Evolutionary conservation across 2,113 vertebrate species (phyloP).

Genomic region (Passer montanus): DNA sequence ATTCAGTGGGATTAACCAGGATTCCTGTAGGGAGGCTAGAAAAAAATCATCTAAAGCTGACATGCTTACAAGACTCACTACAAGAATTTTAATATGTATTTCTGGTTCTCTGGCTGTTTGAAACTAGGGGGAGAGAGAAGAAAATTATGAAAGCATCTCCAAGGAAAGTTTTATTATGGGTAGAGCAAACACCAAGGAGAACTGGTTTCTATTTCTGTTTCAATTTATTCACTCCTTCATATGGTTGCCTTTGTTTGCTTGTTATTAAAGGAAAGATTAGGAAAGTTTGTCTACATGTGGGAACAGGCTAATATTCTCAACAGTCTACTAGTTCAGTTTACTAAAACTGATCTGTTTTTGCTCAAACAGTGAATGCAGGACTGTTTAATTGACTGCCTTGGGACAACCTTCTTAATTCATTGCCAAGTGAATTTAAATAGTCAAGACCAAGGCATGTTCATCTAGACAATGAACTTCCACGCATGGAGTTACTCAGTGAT

Average conservation of each 20-base stretch:
- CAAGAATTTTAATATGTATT: conserved; percentile 42
- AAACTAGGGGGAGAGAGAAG: background rate
- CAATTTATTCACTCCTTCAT: background rate
- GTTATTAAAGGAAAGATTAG: background rate
- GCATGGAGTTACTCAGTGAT: background rate
- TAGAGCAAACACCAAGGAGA: background rate
- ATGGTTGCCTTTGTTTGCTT: background rate
- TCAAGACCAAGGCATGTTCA: background rate
- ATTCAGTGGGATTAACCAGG: conserved; percentile 50
- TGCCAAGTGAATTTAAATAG: background rate
- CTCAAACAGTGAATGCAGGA: background rate
- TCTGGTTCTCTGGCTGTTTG: background rate
- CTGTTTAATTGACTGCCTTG: background rate
- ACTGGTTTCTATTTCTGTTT: background rate
- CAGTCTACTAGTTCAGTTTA: background rate
- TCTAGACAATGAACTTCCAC: background rate
- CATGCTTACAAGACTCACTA: conserved; percentile 35
- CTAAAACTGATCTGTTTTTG: background rate
- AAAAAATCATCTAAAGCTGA: conserved; percentile 50
- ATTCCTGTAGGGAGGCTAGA: conserved; percentile 24
- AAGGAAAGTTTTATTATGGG: background rate
- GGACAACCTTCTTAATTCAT: background rate
- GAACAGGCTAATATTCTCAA: background rate
- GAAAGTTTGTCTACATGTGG: background rate
- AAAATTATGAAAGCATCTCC: conserved; percentile 11